phyloP scores from a whole-genome alignment of 2,888 invertebrate genomes.

The Tachina fera region DNA sequence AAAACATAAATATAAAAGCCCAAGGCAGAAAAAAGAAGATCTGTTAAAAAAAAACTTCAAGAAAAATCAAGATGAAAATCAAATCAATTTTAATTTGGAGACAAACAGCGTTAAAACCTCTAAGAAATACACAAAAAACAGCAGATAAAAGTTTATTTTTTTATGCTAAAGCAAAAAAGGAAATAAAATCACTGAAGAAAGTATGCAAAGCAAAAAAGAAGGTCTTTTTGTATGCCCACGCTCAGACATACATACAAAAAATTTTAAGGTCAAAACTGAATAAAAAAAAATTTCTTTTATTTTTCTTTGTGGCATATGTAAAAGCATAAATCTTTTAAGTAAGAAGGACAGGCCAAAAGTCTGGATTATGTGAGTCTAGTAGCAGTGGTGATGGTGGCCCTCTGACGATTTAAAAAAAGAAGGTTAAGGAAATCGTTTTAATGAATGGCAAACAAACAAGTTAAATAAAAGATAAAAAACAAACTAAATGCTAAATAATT shows the following conservation, averaged over 20 bases:
- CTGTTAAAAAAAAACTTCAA: constrained; percentile 22
- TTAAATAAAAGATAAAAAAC: constrained; percentile 29
- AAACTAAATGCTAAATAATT: constrained; percentile 43
- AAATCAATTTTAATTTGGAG: constrained; percentile 75
- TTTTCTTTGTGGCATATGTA: constrained; percentile 72
- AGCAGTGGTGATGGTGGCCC: neutral
- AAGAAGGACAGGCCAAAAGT: constrained; percentile 34
- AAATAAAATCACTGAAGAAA: constrained; percentile 54
- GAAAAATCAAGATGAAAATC: constrained; percentile 68
- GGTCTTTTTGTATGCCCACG: neutral
- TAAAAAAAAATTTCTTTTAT: neutral
- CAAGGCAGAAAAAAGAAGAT: neutral
- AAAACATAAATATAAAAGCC: neutral
- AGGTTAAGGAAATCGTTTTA: constrained; percentile 60
- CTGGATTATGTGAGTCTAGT: neutral
- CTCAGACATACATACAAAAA: neutral
- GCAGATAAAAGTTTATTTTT: neutral
- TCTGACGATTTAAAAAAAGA: constrained; percentile 64
- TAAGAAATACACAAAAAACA: constrained; percentile 37
- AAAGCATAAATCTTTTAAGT: constrained; percentile 78
- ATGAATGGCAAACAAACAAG: constrained; percentile 54
- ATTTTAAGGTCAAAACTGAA: constrained; percentile 77
- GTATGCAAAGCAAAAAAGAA: constrained; percentile 20
- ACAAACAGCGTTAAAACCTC: constrained; percentile 61
- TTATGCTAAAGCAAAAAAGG: neutral